phyloP scores from a whole-genome alignment of 2,113 vertebrate genomes.

The Acinonyx jubatus region DNA sequence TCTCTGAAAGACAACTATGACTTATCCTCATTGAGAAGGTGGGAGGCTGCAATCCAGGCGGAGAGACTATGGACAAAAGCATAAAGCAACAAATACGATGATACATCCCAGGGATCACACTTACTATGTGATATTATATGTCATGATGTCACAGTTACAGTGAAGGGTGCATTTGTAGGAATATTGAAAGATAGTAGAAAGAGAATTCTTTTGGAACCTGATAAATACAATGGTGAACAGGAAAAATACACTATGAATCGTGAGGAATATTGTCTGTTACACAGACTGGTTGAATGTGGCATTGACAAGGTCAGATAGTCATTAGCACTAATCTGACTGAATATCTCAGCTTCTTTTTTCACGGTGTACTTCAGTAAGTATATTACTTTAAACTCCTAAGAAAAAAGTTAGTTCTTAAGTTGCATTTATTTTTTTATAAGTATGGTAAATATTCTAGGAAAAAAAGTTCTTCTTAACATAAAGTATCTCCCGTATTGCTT shows the following conservation, averaged over 20 bases:
- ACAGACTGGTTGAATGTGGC: background rate
- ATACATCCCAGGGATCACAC: fast-evolving
- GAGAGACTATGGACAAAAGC: background rate
- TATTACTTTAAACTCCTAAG: background rate
- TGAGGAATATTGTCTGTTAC: background rate
- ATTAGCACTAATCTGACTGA: background rate
- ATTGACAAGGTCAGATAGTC: background rate
- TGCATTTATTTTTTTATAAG: background rate
- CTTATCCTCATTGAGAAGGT: background rate
- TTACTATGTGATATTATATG: too few species aligned
- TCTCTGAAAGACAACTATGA: background rate
- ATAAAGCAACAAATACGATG: background rate
- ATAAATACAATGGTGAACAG: background rate
- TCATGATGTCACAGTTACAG: fast-evolving
- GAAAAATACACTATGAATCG: background rate
- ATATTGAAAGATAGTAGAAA: background rate
- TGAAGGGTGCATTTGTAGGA: background rate
- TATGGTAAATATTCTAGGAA: background rate
- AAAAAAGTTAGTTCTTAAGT: background rate
- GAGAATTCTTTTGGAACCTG: background rate
- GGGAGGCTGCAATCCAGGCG: background rate
- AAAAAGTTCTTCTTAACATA: background rate
- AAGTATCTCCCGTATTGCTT: background rate
- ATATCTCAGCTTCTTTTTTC: background rate
- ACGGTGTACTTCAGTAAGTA: background rate